phyloP scores from a whole-genome alignment of 2,888 invertebrate genomes.

The Drosophila anceps region DNA sequence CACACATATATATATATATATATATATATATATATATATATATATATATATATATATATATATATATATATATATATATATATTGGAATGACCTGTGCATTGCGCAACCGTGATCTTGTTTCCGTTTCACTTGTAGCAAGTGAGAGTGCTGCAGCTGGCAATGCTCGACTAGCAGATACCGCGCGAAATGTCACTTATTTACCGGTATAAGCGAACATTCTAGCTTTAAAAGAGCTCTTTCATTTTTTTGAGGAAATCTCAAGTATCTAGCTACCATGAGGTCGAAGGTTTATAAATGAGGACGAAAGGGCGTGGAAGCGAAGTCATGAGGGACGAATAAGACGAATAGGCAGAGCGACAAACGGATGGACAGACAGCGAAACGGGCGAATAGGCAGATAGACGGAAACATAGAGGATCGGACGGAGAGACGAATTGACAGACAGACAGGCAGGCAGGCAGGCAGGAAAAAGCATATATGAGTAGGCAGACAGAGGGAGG shows the following conservation, averaged over 20 bases:
- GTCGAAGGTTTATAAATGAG: no score
- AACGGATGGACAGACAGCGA: background rate
- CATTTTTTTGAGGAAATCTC: no score
- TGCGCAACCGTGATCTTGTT: conserved; percentile 25
- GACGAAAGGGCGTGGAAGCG: no score
- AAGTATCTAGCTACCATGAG: no score
- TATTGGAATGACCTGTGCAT: conserved; percentile 18
- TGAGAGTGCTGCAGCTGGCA: no score
- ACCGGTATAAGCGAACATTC: no score
- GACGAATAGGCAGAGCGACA: no score
- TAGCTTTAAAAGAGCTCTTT: no score
- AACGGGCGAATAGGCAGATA: background rate
- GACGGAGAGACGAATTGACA: background rate
- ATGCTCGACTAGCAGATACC: background rate
- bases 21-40: background rate
- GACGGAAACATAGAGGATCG: no score
- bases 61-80: background rate
- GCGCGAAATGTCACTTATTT: no score
- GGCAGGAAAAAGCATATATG: background rate
- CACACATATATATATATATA: background rate
- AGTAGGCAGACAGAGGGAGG: background rate
- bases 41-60: background rate
- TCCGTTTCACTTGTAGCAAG: conserved; percentile 21
- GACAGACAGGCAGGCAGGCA: no score
- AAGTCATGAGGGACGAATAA: no score